phyloP scores from a whole-genome alignment of 2,113 vertebrate genomes.

The Gymnocephalus cernua region DNA sequence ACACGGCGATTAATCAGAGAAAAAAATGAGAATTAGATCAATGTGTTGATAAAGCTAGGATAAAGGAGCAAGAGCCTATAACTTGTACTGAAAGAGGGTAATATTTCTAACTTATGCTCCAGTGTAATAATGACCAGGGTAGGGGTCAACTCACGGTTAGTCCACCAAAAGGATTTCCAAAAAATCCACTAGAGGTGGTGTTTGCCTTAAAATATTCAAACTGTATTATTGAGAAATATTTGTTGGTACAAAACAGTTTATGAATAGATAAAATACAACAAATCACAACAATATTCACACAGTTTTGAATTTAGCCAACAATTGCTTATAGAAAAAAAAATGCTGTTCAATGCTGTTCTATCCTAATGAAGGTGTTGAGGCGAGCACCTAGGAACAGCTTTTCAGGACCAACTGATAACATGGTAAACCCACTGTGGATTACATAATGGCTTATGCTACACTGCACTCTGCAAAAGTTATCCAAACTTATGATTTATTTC shows the following conservation, averaged over 20 bases:
- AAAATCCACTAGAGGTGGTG: constrained; percentile 25
- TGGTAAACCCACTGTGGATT: not conserved
- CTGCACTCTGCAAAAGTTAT: not conserved
- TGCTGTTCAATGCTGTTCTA: not conserved
- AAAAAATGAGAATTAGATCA: constrained; percentile 69
- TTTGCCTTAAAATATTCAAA: constrained; percentile 14
- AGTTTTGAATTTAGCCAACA: not conserved
- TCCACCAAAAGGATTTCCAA: constrained; percentile 37
- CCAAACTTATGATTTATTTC: not conserved
- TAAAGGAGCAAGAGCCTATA: constrained; percentile 56
- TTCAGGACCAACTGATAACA: not conserved
- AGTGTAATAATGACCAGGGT: constrained; percentile 38
- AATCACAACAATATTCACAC: not conserved
- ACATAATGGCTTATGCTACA: not conserved
- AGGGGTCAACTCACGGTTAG: constrained; percentile 49
- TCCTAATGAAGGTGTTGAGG: not conserved
- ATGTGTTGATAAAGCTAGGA: constrained; percentile 65
- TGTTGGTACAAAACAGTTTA: not conserved
- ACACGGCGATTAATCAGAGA: constrained; percentile 63
- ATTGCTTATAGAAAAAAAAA: not conserved
- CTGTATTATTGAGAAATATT: not conserved
- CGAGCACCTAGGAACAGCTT: not conserved
- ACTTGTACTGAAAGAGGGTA: constrained; percentile 42
- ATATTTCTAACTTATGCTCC: constrained; percentile 55
- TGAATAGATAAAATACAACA: not conserved